These are phyloP conservation scores for Selene dorsalis DNA, from an alignment of 2,797 vertebrate genomes.

Conservation along the genomic window DNA sequence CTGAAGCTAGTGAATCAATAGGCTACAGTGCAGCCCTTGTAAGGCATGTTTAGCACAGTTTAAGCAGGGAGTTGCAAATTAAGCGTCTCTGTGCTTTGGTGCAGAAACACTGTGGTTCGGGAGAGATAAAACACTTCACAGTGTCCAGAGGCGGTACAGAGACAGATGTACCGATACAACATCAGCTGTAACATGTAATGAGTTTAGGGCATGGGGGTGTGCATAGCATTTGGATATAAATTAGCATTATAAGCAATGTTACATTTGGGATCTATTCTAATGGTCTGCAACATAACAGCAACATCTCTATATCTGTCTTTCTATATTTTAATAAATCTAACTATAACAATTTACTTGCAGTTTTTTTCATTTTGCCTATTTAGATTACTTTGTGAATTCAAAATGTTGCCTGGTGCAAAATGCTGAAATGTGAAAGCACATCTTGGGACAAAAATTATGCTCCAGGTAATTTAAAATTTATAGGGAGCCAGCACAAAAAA, in stretches of 20 bases:
- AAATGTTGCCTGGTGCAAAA: conserved; percentile 33
- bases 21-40: conserved; percentile 32
- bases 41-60: conserved; percentile 45
- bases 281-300: neutral
- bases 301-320: neutral
- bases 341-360: neutral
- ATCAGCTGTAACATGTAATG: conserved; percentile 20
- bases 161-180: conserved; percentile 28
- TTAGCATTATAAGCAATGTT: neutral
- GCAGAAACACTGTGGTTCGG: conserved; percentile 26
- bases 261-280: neutral
- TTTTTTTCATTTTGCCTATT: conserved; percentile 1
- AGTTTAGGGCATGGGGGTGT: neutral
- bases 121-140: conserved; percentile 21
- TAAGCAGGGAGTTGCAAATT: conserved; percentile 22
- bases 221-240: neutral
- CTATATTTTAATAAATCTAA: neutral
- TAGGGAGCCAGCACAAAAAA: conserved; percentile 47
- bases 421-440: conserved; percentile 30
- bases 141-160: conserved; percentile 33
- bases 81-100: conserved; percentile 6
- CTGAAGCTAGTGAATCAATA: conserved; percentile 58
- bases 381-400: conserved; percentile 17
- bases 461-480: conserved; percentile 56
- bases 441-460: conserved; percentile 31